phyloP scores from a whole-genome alignment of 1,140 invertebrate species.

The Danaus plexippus region DNA sequence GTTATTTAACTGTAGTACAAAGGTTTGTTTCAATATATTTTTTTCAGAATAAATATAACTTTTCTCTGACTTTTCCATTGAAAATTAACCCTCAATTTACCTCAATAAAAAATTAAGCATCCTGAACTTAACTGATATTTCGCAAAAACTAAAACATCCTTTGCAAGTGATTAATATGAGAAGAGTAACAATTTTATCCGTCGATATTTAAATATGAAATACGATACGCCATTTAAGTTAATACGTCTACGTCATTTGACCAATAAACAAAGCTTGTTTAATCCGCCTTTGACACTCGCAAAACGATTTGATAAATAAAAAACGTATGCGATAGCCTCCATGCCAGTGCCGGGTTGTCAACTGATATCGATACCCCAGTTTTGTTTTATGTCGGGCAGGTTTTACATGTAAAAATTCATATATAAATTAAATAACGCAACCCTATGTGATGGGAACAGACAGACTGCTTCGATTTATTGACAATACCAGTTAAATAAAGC shows the following conservation, averaged over 20 bases:
- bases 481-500: too few relatives aligned
- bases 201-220: conserved; percentile 1
- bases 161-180: too few relatives aligned
- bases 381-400: conserved; percentile 10
- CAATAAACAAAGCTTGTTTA: conserved; percentile 16
- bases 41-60: too few relatives aligned
- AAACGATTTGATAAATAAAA: conserved; percentile 15
- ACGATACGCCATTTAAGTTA: conserved; percentile 2
- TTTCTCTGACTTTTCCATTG: too few relatives aligned
- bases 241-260: conserved; percentile 13
- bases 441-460: neutral
- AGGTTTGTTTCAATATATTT: too few relatives aligned
- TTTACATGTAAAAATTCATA: conserved; percentile 11
- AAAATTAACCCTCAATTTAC: too few relatives aligned
- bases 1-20: too few relatives aligned
- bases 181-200: too few relatives aligned
- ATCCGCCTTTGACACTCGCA: conserved; percentile 19
- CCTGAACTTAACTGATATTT: too few relatives aligned
- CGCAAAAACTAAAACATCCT: too few relatives aligned
- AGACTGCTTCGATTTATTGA: too few relatives aligned
- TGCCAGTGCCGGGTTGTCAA: conserved; percentile 7
- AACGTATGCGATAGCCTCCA: neutral
- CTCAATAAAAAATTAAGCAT: too few relatives aligned
- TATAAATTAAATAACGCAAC: conserved; percentile 9
- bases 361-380: conserved; percentile 13